Percentiles rank a stretch among this genome's conserved stretches.
These are phyloP conservation scores for Chromis chromis DNA, from an alignment of 2,797 vertebrate genomes.

Conservation along the genomic window DNA sequence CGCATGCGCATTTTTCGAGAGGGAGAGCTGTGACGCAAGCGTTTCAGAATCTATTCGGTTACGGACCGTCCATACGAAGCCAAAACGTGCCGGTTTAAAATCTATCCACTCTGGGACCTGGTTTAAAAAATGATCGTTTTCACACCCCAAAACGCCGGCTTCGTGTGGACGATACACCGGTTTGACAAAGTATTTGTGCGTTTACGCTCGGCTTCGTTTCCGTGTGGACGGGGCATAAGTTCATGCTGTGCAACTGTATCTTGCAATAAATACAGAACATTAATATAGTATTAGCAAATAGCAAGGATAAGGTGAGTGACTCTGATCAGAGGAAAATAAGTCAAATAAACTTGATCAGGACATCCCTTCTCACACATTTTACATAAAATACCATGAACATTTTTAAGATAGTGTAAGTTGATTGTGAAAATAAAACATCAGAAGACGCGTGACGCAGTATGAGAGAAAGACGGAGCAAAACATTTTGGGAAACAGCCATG, in stretches of 20 bases:
- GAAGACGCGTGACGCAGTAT: slow-evolving; percentile 31
- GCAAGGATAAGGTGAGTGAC: background rate
- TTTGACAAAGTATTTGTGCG: no score
- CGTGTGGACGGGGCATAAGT: no score
- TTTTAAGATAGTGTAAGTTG: background rate
- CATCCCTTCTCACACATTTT: slow-evolving; percentile 10
- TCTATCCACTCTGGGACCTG: no score
- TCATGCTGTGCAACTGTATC: background rate
- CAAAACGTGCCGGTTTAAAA: no score
- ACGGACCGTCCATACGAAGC: no score
- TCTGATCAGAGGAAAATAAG: background rate
- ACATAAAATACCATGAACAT: slow-evolving; percentile 3
- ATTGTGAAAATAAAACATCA: slow-evolving; percentile 20
- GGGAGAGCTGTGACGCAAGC: no score
- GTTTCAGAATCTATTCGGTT: no score
- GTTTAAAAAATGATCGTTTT: no score
- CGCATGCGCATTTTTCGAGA: no score
- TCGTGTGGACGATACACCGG: no score
- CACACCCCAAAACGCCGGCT: no score
- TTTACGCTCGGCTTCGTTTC: no score
- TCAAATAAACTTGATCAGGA: background rate
- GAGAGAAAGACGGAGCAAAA: slow-evolving; percentile 19
- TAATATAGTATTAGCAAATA: background rate
- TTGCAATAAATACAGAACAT: background rate
- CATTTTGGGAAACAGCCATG: slow-evolving; percentile 53